A percentile compares a stretch with the other conserved stretches of the same genome.
Evolutionary conservation across 1,140 invertebrate species (phyloP).

Genomic region (Listronotus oregonensis): DNA sequence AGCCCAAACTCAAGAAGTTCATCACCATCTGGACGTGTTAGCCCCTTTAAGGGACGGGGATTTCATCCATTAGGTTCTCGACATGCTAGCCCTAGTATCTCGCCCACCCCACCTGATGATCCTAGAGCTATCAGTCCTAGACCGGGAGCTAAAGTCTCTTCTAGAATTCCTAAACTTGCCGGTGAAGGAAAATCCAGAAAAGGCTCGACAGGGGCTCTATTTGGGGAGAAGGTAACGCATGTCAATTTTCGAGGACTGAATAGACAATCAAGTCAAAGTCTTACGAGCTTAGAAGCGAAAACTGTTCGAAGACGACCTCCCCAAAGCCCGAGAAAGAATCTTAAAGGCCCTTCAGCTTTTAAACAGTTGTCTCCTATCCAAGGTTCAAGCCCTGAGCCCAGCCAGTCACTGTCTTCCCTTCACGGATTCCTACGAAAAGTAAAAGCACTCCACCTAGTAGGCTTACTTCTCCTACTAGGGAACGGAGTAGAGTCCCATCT

Average conservation of each 20-base stretch:
- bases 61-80: slow-evolving; percentile 58
- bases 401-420: slow-evolving; percentile 53
- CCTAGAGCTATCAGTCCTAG: slow-evolving; percentile 13
- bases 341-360: slow-evolving; percentile 39
- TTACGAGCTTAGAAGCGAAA: slow-evolving; percentile 48
- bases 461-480: slow-evolving; percentile 43
- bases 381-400: slow-evolving; percentile 50
- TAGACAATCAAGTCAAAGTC: slow-evolving; percentile 48
- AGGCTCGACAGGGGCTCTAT: slow-evolving; percentile 33
- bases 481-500: slow-evolving; percentile 17
- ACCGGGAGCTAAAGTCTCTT: slow-evolving; percentile 9
- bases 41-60: slow-evolving; percentile 63
- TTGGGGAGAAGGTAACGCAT: slow-evolving; percentile 44
- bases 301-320: slow-evolving; percentile 38
- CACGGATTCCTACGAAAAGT: slow-evolving; percentile 45
- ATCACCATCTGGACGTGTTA: slow-evolving; percentile 59
- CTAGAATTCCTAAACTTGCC: slow-evolving; percentile 43
- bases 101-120: slow-evolving; percentile 47
- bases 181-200: slow-evolving; percentile 22
- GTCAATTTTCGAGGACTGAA: slow-evolving; percentile 30
- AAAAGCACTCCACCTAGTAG: slow-evolving; percentile 49
- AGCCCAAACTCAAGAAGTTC: slow-evolving; percentile 56
- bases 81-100: slow-evolving; percentile 49
- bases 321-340: slow-evolving; percentile 36
- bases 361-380: slow-evolving; percentile 51